phyloP scores from a whole-genome alignment of 2,113 vertebrate genomes.

The Nycticorax nycticorax region DNA sequence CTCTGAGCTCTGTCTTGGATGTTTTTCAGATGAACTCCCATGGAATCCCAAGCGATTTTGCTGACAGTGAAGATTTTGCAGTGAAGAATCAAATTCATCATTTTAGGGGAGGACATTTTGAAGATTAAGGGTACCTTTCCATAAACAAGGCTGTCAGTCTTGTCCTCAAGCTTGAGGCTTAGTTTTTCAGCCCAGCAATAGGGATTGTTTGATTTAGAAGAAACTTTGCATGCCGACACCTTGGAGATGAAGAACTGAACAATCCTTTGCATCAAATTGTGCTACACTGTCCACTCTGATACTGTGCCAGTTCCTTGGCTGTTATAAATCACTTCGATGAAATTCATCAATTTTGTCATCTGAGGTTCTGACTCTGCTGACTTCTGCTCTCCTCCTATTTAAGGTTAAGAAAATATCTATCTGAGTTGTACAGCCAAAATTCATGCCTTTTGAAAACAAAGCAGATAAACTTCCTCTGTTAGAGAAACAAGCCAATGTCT shows the following conservation, averaged over 20 bases:
- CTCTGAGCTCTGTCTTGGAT: background rate
- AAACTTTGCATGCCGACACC: background rate
- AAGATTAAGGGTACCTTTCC: background rate
- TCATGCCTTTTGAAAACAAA: background rate
- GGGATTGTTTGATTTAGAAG: background rate
- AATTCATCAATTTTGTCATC: background rate
- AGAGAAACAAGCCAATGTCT: background rate
- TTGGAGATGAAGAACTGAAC: background rate
- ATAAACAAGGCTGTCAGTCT: background rate
- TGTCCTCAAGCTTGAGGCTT: background rate
- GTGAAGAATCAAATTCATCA: conserved; percentile 24
- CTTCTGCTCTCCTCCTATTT: background rate
- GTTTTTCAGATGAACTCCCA: conserved; percentile 28
- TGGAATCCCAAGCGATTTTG: conserved; percentile 16
- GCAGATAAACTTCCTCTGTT: background rate
- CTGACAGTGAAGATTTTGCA: background rate
- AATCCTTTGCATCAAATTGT: background rate
- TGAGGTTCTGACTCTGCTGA: conserved; percentile 1
- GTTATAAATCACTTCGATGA: background rate
- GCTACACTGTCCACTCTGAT: background rate
- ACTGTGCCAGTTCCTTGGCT: background rate
- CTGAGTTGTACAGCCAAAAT: background rate
- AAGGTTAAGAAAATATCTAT: background rate
- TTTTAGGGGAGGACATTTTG: background rate
- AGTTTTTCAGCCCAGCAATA: background rate